Conservation (phyloP, 2,113 vertebrate genomes). For the Mobula hypostoma region DNA sequence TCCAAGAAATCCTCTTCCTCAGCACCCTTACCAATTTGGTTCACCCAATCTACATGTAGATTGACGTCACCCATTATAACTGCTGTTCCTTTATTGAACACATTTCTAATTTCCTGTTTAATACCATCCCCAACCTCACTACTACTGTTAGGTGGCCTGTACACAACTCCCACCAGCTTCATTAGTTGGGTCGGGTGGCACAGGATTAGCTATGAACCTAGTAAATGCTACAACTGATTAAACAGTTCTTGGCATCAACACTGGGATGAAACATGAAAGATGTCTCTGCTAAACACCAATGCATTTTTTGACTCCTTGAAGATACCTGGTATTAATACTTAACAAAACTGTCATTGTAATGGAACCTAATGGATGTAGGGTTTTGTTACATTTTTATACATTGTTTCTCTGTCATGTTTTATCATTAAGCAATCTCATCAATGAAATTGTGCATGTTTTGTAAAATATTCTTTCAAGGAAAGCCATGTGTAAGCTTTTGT, state of each 20-base stretch:
- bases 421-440: background rate
- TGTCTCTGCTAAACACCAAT: background rate
- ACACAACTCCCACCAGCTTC: background rate
- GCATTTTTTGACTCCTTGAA: background rate
- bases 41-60: no score
- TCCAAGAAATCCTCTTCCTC: no score
- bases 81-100: no score
- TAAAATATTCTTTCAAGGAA: slow-evolving; percentile 15
- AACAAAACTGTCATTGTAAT: background rate
- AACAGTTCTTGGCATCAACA: background rate
- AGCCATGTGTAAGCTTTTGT: background rate
- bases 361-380: background rate
- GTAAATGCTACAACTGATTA: background rate
- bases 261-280: background rate
- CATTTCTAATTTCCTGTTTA: no score
- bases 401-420: background rate
- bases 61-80: no score
- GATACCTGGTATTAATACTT: background rate
- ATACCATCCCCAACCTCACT: no score
- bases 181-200: background rate
- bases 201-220: background rate
- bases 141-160: no score
- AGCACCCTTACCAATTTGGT: no score
- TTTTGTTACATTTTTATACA: background rate
- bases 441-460: background rate